Base-by-base conservation (phyloP, 2,797 vertebrate genomes). In the Austrolebias charrua region DNA sequence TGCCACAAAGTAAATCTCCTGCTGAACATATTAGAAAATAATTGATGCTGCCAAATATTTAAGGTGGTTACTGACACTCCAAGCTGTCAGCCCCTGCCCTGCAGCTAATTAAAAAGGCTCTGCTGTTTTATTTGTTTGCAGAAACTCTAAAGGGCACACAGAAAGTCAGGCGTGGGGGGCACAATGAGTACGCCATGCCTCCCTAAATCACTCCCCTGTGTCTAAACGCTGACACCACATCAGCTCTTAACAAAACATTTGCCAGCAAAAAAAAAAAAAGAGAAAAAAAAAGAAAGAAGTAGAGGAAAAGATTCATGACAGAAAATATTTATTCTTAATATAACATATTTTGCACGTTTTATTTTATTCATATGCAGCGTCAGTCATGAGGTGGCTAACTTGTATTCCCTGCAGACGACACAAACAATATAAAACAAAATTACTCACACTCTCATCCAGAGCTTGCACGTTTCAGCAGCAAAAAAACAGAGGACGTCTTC, bases 11-110 rank as follows among this genome's bases (percentile, higher is more conserved):
- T 48, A 60, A 71, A 52, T 31, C 60, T n/a, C n/a, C n/a, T 59
- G 73, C 20, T 29, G 57, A 64, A 69, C 66, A 38, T 73, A 82
- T 76, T 6, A 63, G 65, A 28, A 76, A 76, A 83, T 76, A 75
- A 4, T 63, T 73, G 69, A 66, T 62, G 60, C 73, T 78, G 82
- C 81, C 89, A 91, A 89, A 94, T 92, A 92, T 91, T 92, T 91
- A 87, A 83, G 82, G 68, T 90, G 93, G 93, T 92, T 86, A 75
- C 89, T 57, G 84, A 71, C 73, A 50, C 84, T 83, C 71, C 73
- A 79, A 85, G 88, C 89, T 94, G 91, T 94, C 93, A 93, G 72
- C 86, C 88, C 83, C 73, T 66, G 78, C 80, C 81, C 83, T 85
- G 83, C 78, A 80, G 89, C 63, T 90, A 92, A 94, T 92, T 91